These are phyloP conservation scores for Helicoverpa assulta DNA, from an alignment of 2,888 invertebrate species.

Conservation along the genomic window DNA sequence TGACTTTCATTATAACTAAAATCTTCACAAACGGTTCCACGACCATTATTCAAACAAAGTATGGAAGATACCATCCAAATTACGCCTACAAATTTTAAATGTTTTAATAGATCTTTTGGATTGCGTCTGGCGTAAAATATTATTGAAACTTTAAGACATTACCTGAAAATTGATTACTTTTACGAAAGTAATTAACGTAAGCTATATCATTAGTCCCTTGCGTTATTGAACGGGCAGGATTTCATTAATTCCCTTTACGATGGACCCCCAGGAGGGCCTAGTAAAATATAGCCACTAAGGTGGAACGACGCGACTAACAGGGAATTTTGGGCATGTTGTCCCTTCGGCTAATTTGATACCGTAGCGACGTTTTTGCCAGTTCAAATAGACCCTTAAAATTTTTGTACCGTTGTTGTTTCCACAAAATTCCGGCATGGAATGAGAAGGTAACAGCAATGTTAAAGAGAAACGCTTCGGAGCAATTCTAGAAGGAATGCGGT, in stretches of 20 bases:
- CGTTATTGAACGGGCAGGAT: constrained; percentile 65
- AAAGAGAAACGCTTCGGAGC: constrained; percentile 22
- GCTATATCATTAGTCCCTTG: constrained; percentile 61
- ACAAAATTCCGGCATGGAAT: constrained; percentile 37
- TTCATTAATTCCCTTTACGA: constrained; percentile 77
- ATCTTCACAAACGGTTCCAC: constrained; percentile 45
- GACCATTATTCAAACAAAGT: constrained; percentile 47
- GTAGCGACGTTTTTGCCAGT: constrained; percentile 35
- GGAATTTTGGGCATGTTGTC: constrained; percentile 63
- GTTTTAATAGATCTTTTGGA: constrained; percentile 30
- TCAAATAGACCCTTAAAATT: constrained; percentile 35
- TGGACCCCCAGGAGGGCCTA: constrained; percentile 60
- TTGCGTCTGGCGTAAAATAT: constrained; percentile 45
- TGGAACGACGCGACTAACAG: constrained; percentile 57
- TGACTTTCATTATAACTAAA: constrained; percentile 47
- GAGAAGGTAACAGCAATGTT: constrained; percentile 32
- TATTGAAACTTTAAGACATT: constrained; percentile 53
- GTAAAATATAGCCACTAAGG: constrained; percentile 68
- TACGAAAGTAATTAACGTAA: constrained; percentile 55
- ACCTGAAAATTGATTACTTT: constrained; percentile 58
- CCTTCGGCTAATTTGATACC: constrained; percentile 66
- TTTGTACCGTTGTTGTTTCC: constrained; percentile 39
- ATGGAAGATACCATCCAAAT: constrained; percentile 52
- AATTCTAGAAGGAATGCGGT: constrained; percentile 36
- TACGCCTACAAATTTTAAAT: constrained; percentile 45